Conservation (phyloP, 2,888 invertebrate species). For the Lepidochrysops patricia region DNA sequence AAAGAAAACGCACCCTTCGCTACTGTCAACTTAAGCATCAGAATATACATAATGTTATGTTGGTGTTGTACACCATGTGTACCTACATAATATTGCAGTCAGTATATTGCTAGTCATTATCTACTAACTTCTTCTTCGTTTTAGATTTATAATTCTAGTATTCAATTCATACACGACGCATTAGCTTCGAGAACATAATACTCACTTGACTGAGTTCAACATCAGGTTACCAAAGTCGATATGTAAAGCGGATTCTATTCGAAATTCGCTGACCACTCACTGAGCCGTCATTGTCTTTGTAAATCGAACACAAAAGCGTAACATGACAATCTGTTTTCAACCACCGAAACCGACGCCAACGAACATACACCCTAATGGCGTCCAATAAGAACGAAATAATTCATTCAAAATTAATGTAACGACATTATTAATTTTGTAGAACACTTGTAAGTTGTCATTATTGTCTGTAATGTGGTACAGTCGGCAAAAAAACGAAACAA, state of each 20-base stretch:
- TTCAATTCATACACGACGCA: not conserved
- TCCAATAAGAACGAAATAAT: constrained; percentile 23
- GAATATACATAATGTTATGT: too few species aligned
- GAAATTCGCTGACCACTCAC: constrained; percentile 52
- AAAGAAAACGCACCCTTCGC: too few species aligned
- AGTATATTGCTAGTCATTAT: too few species aligned
- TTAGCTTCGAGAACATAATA: not conserved
- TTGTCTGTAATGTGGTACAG: constrained; percentile 60
- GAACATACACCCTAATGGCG: constrained; percentile 29
- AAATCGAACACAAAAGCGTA: constrained; percentile 53
- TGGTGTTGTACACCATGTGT: too few species aligned
- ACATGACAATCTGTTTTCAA: constrained; percentile 27
- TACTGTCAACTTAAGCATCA: too few species aligned
- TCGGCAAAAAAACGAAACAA: constrained; percentile 21
- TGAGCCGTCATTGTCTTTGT: constrained; percentile 55
- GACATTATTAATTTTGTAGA: constrained; percentile 10
- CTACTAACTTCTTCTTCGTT: too few species aligned
- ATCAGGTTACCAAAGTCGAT: not conserved
- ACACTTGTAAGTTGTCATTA: constrained; percentile 68
- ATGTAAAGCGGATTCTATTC: not conserved
- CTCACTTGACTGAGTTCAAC: not conserved
- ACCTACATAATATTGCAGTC: too few species aligned
- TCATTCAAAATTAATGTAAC: constrained; percentile 7
- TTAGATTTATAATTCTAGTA: too few species aligned
- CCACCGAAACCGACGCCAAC: constrained; percentile 10